Conservation (phyloP, 53 echinoderm and acorn worm genomes). For the Temnopleurus reevesii region DNA sequence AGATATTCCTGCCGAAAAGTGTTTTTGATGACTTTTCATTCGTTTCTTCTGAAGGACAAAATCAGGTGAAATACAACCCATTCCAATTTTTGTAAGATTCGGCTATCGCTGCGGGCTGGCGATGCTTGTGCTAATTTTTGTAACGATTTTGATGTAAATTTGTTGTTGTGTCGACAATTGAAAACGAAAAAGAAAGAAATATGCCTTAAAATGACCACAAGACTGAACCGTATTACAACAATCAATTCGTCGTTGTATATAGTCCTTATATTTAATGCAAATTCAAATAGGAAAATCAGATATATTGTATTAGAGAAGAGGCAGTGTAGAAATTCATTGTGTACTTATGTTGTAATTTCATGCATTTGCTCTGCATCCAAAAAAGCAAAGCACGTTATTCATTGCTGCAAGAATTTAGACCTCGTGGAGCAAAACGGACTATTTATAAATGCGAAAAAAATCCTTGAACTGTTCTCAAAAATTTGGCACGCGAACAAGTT, state of each 20-base stretch:
- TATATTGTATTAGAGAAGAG: not conserved
- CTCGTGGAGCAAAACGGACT: not conserved
- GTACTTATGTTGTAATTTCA: not conserved
- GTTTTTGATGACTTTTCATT: not conserved
- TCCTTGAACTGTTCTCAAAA: slow-evolving; percentile 23
- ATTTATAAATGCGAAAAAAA: slow-evolving; percentile 21
- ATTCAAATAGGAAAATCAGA: not conserved
- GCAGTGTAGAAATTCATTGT: not conserved
- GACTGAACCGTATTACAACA: slow-evolving; percentile 18
- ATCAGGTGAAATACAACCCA: slow-evolving; percentile 32
- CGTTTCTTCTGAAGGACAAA: not conserved
- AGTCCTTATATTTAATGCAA: not conserved
- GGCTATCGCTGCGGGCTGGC: slow-evolving; percentile 47
- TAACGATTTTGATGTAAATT: slow-evolving; percentile 15
- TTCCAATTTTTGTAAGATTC: slow-evolving; percentile 18
- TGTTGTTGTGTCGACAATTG: not conserved
- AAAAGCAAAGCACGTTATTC: not conserved
- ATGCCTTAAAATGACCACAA: slow-evolving; percentile 19
- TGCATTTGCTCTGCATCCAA: not conserved
- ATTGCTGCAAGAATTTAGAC: slow-evolving; percentile 15
- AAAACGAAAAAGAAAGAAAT: not conserved
- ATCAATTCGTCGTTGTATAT: slow-evolving; percentile 30
- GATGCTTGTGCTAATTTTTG: slow-evolving; percentile 13
- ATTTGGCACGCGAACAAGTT: slow-evolving; percentile 40
- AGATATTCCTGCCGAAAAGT: slow-evolving; percentile 54